Conservation (phyloP, 2,797 vertebrate species). For the Mus spretus region DNA sequence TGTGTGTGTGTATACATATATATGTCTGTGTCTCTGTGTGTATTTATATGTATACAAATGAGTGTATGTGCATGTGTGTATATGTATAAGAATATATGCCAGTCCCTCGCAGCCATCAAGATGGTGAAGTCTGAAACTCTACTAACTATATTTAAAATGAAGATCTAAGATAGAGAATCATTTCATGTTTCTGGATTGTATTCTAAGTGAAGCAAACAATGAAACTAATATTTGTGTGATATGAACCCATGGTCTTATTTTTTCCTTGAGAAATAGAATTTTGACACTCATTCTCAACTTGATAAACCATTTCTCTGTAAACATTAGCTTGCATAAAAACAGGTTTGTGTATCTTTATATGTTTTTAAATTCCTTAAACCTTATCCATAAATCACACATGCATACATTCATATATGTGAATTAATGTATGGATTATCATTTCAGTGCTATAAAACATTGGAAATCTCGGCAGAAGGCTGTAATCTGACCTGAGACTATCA, state of each 20-base stretch:
- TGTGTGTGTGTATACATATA: neutral
- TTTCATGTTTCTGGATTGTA: slow-evolving; percentile 26
- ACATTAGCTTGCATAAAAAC: neutral
- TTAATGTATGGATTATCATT: neutral
- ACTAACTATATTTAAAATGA: neutral
- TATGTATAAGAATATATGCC: neutral
- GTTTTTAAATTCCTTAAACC: neutral
- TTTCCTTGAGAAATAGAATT: slow-evolving; percentile 48
- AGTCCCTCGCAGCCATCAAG: neutral
- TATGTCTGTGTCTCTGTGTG: neutral
- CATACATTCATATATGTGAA: neutral
- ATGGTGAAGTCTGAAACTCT: neutral
- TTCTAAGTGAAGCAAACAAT: slow-evolving; percentile 55
- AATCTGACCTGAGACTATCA: neutral
- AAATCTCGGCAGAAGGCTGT: neutral
- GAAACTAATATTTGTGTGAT: slow-evolving; percentile 17
- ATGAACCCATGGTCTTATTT: slow-evolving; percentile 50
- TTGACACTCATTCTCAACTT: neutral
- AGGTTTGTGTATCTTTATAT: neutral
- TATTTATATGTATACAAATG: neutral
- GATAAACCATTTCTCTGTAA: neutral
- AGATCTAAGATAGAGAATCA: neutral
- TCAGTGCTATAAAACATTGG: neutral
- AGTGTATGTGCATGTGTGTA: neutral
- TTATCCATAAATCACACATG: neutral